Evolutionary conservation across 2,888 invertebrate genomes (phyloP).

Genomic region (Diaphora mendica): DNA sequence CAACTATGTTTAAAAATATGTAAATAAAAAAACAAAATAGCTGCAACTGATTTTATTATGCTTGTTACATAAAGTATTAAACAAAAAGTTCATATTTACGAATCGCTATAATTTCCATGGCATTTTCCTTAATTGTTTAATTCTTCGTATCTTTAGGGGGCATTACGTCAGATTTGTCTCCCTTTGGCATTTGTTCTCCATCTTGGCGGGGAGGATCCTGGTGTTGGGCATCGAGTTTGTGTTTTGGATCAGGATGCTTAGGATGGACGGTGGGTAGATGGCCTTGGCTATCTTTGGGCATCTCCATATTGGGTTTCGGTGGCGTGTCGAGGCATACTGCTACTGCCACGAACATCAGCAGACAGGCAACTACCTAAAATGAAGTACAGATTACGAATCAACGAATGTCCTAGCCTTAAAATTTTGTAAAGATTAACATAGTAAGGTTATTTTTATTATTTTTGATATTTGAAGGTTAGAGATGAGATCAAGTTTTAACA

Average conservation of each 20-base stretch:
- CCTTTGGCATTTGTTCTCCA: slow-evolving; percentile 30
- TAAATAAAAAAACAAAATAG: slow-evolving; percentile 25
- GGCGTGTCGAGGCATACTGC: slow-evolving; percentile 59
- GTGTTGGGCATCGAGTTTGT: slow-evolving; percentile 18
- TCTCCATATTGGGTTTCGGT: slow-evolving; percentile 54
- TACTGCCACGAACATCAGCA: slow-evolving; percentile 68
- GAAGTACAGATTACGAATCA: not conserved
- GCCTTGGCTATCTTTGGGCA: slow-evolving; percentile 48
- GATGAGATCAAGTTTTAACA: too few species aligned
- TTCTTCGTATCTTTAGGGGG: slow-evolving; percentile 53
- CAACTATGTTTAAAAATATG: not conserved
- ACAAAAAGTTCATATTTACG: not conserved
- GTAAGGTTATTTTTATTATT: not conserved
- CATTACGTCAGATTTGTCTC: slow-evolving; percentile 45
- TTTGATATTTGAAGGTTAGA: too few species aligned
- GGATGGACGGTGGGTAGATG: not conserved
- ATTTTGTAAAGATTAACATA: not conserved
- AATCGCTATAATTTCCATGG: not conserved
- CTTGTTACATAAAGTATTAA: slow-evolving; percentile 30
- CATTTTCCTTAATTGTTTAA: slow-evolving; percentile 18
- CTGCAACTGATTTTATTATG: slow-evolving; percentile 68
- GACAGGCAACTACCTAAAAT: slow-evolving; percentile 63
- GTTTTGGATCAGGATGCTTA: slow-evolving; percentile 2
- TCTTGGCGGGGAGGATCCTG: slow-evolving; percentile 35
- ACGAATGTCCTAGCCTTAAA: not conserved